Evolutionary conservation across 1,140 invertebrate species (phyloP), one percentile per base, ranked within the genome.

Genomic region (Drosophila pallidifrons): DNA sequence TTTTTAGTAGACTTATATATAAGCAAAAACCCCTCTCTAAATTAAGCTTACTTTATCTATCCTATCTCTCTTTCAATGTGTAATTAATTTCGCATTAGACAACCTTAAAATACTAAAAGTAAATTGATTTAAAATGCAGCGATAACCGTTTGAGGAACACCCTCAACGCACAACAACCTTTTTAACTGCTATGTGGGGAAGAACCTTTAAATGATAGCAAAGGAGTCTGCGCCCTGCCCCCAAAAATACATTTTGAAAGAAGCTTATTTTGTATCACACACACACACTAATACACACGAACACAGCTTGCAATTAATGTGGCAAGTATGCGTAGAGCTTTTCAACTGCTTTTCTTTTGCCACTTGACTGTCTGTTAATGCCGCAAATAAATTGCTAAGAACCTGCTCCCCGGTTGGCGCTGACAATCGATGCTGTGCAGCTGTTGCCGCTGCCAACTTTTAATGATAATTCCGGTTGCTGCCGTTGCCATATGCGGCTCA

Each of bases 341-440:
- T 74, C 66, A 72, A 57, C 60, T 70, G 67, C 46, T 80, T 63
- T 75, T 61, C 67, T 66, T 71, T 63, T 46, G 75, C 79, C 79
- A 86, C 68, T 87, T 79, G 82, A 80, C 76, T 82, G 82, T 87
- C 82, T 87, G 82, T 83, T 87, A 83, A 83, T 87, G 77, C 77
- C 67, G 32, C 83, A 70, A 64, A 87, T 88, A 87, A 88, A 83
- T 88, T 87, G 71, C 46, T 11, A 61, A 60, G 69, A 76, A 80
- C 64, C 43, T 49, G 10, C 15, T 30, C 28, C 6, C 10, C 30
- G 15, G 49, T 20, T 25, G 28, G n/a, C 28, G 13, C 45, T 32
- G 15, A 66, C 49, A 87, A 88, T 88, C 81, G 77, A 88, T 88
- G 81, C 63, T 72, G 41, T 61, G 64, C 85, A 88, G 74, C 85